These are phyloP conservation scores for Porites australiensis DNA, from an alignment of 64 coral and sea anemone genomes.

Conservation along the genomic window DNA sequence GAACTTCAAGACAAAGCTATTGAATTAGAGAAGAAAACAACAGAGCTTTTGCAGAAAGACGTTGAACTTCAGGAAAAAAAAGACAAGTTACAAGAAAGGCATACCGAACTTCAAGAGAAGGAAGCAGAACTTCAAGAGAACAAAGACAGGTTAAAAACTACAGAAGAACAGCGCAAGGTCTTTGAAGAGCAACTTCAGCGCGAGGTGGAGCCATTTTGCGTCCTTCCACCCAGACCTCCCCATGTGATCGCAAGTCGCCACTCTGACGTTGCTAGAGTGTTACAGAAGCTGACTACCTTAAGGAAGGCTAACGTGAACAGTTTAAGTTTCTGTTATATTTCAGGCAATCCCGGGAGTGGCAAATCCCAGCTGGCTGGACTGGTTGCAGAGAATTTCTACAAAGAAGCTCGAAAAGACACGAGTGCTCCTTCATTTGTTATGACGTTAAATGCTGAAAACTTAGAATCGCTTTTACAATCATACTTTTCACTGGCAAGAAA, in stretches of 20 bases:
- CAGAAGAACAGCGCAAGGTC: constrained; percentile 19
- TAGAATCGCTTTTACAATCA: constrained; percentile 40
- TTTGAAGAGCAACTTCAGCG: constrained; percentile 26
- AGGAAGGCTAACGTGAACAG: neutral
- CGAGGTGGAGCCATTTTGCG: constrained; percentile 20
- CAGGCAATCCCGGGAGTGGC: constrained; percentile 31
- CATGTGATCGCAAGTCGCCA: neutral
- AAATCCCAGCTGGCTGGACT: constrained; percentile 31
- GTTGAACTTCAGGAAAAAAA: neutral
- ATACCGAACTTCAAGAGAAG: too few species aligned
- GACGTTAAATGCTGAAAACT: constrained; percentile 30
- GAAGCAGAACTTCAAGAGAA: too few species aligned
- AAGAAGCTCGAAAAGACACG: neutral
- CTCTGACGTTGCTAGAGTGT: neutral
- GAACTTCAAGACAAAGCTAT: neutral
- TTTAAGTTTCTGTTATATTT: neutral
- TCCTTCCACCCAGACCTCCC: constrained; percentile 21
- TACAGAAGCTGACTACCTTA: neutral
- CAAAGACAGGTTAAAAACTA: too few species aligned
- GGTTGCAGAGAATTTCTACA: neutral
- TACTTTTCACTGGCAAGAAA: constrained; percentile 7
- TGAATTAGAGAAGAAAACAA: neutral
- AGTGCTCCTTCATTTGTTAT: constrained; percentile 22
- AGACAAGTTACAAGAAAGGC: too few species aligned
- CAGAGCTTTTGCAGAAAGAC: too few species aligned